Percentiles rank a stretch among this genome's conserved stretches.
These are phyloP conservation scores for Aphaenogaster ashmeadi DNA, from an alignment of 1,140 invertebrate species.

Conservation along the genomic window DNA sequence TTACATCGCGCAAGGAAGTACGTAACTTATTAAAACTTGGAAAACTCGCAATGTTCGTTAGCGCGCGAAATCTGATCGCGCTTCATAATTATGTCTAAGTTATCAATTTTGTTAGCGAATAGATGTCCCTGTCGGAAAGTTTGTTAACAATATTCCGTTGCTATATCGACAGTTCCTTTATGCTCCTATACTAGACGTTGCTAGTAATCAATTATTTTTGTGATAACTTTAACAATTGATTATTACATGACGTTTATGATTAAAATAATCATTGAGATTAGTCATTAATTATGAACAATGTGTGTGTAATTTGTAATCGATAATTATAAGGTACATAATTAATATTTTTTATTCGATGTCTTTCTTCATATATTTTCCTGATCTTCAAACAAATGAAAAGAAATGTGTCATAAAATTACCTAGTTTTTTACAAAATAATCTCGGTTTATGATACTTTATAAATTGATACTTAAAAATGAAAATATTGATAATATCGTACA, in stretches of 20 bases:
- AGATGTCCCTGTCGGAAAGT: neutral
- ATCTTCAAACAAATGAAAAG: neutral
- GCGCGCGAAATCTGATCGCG: constrained; percentile 45
- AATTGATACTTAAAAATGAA: neutral
- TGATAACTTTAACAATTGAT: neutral
- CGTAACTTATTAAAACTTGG: constrained; percentile 25
- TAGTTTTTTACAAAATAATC: neutral
- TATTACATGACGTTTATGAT: neutral
- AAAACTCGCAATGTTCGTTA: constrained; percentile 56
- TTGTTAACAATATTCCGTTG: constrained; percentile 17
- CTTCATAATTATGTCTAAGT: constrained; percentile 29
- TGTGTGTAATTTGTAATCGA: neutral
- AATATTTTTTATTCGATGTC: neutral
- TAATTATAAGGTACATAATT: neutral
- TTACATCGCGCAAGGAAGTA: constrained; percentile 13
- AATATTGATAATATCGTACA: neutral
- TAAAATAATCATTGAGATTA: constrained; percentile 12
- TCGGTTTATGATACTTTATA: neutral
- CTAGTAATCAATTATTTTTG: constrained; percentile 5
- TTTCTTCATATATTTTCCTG: neutral
- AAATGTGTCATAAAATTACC: neutral
- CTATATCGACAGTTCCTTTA: constrained; percentile 13
- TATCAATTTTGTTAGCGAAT: constrained; percentile 1
- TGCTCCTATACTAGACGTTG: neutral
- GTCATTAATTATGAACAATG: neutral